Evolutionary conservation across 64 coral and sea anemone species (phyloP).

Genomic region (Porites lutea): DNA sequence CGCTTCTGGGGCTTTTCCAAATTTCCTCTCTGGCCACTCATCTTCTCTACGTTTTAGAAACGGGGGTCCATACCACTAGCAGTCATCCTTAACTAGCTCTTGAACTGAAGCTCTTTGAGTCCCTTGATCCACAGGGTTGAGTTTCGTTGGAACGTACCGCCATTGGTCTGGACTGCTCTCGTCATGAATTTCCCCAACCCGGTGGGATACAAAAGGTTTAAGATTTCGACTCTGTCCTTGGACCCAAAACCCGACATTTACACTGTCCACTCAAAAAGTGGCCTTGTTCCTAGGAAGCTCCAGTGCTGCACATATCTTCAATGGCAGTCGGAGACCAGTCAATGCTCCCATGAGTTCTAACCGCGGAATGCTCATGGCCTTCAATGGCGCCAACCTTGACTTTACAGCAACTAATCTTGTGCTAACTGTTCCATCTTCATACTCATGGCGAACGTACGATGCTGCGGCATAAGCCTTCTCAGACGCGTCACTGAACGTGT

Average conservation of each 20-base stretch:
- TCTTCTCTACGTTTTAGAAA: conserved; percentile 52
- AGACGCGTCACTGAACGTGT: no score
- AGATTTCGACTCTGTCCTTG: conserved; percentile 68
- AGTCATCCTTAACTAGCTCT: conserved; percentile 34
- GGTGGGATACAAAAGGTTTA: no score
- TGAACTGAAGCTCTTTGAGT: conserved; percentile 46
- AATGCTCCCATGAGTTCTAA: conserved; percentile 67
- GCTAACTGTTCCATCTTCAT: no score
- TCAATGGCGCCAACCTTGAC: conserved; percentile 62
- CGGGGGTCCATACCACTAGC: conserved; percentile 65
- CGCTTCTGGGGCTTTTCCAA: no score
- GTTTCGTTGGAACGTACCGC: conserved; percentile 75
- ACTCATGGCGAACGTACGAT: no score
- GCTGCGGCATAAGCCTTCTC: no score
- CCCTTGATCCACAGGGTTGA: conserved; percentile 61
- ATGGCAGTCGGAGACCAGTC: conserved; percentile 62
- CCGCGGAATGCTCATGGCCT: conserved; percentile 68
- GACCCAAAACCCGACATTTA: conserved; percentile 50
- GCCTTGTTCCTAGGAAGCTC: conserved; percentile 56
- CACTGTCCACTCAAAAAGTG: conserved; percentile 75
- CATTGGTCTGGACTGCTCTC: conserved; percentile 66
- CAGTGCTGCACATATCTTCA: conserved; percentile 55
- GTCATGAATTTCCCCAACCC: conserved; percentile 82
- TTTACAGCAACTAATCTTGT: conserved; percentile 66
- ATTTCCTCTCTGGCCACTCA: conserved; percentile 57